phyloP scores from a whole-genome alignment of 2,113 vertebrate species.

The Vidua macroura region DNA sequence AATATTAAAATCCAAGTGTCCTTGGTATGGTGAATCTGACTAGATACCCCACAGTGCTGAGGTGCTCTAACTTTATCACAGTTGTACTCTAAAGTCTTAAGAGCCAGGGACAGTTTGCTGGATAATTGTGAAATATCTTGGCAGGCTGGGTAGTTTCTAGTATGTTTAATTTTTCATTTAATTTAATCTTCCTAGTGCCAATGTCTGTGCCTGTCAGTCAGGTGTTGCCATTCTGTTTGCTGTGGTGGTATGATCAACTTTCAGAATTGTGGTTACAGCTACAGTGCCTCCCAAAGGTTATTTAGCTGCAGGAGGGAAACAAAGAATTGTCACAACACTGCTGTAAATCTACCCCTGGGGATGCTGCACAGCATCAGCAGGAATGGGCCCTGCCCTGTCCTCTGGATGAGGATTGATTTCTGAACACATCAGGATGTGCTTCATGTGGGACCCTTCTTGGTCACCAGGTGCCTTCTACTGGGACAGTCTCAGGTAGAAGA shows the following conservation, averaged over 20 bases:
- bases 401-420: background rate
- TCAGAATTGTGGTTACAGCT: background rate
- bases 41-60: background rate
- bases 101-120: background rate
- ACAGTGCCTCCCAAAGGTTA: background rate
- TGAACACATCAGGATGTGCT: accelerated
- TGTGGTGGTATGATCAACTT: background rate
- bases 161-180: background rate
- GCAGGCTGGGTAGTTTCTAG: background rate
- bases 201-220: background rate
- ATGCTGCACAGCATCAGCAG: background rate
- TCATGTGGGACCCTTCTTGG: background rate
- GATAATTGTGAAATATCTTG: background rate
- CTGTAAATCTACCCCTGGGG: background rate
- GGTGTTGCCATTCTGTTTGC: background rate
- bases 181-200: background rate
- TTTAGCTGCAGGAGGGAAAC: background rate
- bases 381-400: background rate
- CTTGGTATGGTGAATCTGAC: background rate
- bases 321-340: background rate
- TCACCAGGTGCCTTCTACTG: background rate
- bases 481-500: background rate
- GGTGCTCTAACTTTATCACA: background rate
- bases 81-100: background rate
- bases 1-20: background rate